Evolutionary conservation across 2,113 vertebrate genomes (phyloP).

Genomic region (Hypanus sabinus): DNA sequence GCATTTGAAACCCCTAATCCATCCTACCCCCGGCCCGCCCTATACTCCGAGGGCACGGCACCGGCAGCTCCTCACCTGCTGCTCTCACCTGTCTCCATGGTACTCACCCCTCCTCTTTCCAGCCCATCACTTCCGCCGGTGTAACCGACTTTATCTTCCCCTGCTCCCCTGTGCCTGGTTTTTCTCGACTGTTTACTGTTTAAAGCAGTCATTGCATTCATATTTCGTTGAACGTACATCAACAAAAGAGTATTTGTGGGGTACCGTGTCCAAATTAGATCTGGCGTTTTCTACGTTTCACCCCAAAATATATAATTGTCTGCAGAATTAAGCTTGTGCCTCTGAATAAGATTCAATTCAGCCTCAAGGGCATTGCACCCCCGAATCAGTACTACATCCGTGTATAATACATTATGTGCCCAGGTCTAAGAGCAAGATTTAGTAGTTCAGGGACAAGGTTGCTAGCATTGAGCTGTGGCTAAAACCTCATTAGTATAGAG

Average conservation of each 20-base stretch:
- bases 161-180: background rate
- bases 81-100: conserved; percentile 37
- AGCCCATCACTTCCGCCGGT: background rate
- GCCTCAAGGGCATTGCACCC: background rate
- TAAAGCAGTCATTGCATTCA: background rate
- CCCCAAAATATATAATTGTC: background rate
- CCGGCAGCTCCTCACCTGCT: conserved; percentile 14
- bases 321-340: no score
- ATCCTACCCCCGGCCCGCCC: background rate
- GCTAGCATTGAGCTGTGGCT: background rate
- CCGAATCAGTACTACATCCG: background rate
- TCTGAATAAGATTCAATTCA: background rate
- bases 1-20: no score
- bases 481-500: background rate
- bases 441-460: background rate
- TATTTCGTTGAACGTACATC: no score
- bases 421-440: background rate
- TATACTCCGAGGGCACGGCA: background rate
- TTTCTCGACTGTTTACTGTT: no score
- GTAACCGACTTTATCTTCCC: background rate
- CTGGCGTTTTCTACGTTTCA: background rate
- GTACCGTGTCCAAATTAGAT: background rate
- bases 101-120: background rate
- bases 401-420: background rate
- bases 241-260: background rate